phyloP scores from a whole-genome alignment of 1,140 invertebrate species.

The Brachionus sp. region DNA sequence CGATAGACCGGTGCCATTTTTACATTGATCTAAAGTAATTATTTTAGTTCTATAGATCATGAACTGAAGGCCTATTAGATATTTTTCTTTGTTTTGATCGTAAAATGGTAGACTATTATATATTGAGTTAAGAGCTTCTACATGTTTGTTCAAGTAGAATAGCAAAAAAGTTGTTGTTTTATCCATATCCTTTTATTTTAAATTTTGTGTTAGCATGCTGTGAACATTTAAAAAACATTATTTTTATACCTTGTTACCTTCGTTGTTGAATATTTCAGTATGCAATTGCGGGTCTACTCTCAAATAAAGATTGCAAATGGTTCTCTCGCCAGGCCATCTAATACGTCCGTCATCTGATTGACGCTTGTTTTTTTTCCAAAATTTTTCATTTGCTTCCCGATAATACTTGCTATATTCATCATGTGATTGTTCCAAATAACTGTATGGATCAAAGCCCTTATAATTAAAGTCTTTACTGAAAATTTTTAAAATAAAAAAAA shows the following conservation, averaged over 20 bases:
- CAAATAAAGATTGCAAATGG: slow-evolving; percentile 40
- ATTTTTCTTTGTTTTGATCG: slow-evolving; percentile 35
- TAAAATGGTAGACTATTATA: slow-evolving; percentile 41
- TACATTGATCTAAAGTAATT: slow-evolving; percentile 31
- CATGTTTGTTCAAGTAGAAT: slow-evolving; percentile 41
- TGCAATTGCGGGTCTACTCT: slow-evolving; percentile 31
- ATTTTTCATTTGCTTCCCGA: slow-evolving; percentile 35
- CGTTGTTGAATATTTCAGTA: slow-evolving; percentile 39
- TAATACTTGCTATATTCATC: slow-evolving; percentile 20
- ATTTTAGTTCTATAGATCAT: slow-evolving; percentile 45
- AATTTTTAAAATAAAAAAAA: no score
- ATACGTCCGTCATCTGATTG: not conserved
- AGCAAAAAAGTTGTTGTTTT: slow-evolving; percentile 43
- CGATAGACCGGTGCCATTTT: not conserved
- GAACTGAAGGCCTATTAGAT: slow-evolving; percentile 37
- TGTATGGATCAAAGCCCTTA: not conserved
- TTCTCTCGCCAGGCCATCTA: slow-evolving; percentile 7
- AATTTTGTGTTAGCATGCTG: not conserved
- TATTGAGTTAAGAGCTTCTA: slow-evolving; percentile 36
- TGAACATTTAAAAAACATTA: not conserved
- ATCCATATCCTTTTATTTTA: not conserved
- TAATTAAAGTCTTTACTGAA: not conserved
- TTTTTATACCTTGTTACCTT: slow-evolving; percentile 20
- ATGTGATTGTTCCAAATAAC: not conserved
- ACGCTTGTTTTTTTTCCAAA: not conserved